These are phyloP conservation scores for Phthorimaea operculella DNA, from an alignment of 1,140 invertebrate genomes.

Conservation along the genomic window DNA sequence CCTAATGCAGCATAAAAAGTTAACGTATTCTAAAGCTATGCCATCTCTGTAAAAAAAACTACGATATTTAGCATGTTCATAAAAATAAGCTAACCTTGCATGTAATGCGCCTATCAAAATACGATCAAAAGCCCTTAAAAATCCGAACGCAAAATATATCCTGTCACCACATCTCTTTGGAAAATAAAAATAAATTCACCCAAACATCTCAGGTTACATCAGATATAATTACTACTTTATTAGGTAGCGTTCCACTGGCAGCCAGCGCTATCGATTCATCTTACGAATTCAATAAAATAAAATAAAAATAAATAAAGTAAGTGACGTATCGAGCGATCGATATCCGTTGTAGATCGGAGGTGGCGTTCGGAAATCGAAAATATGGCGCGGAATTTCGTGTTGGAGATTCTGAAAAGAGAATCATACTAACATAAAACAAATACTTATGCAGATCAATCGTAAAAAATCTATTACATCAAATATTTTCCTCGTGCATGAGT, in stretches of 20 bases:
- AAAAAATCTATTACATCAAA: too few relatives aligned
- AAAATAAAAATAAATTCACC: background rate
- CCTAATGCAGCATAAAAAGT: too few relatives aligned
- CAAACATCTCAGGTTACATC: background rate
- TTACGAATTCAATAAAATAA: background rate
- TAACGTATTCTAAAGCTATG: too few relatives aligned
- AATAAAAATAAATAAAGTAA: background rate
- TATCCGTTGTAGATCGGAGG: background rate
- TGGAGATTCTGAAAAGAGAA: too few relatives aligned
- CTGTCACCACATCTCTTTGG: background rate
- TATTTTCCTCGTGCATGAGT: too few relatives aligned
- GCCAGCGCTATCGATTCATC: background rate
- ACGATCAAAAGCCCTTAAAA: background rate
- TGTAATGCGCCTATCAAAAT: background rate
- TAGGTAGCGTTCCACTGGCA: background rate
- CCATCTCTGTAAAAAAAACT: too few relatives aligned
- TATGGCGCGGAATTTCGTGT: too few relatives aligned
- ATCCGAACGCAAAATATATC: background rate
- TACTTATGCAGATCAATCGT: too few relatives aligned
- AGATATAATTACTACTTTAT: conserved; percentile 1
- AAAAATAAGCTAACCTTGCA: too few relatives aligned
- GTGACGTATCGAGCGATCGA: background rate
- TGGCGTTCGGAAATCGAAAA: too few relatives aligned
- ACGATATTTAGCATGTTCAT: too few relatives aligned
- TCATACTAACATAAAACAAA: too few relatives aligned